Conservation (phyloP, 2,888 invertebrate species). For the Scaptomyza flava region DNA sequence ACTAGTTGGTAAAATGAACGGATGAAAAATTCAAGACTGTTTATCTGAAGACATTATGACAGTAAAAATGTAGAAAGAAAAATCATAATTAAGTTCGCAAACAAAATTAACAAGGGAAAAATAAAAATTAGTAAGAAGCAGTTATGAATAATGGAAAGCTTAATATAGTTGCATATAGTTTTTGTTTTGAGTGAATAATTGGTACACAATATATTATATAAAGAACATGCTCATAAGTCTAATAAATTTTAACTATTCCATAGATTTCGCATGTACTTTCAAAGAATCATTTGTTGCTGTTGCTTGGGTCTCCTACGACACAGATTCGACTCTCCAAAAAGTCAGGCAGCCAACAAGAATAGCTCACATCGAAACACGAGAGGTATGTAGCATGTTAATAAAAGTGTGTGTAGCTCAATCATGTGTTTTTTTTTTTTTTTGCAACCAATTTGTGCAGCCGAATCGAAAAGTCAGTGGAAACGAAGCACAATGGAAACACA, state of each 20-base stretch:
- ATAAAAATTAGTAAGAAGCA: neutral
- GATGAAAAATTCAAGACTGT: neutral
- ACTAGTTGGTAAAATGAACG: neutral
- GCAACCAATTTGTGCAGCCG: conserved; percentile 53
- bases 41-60: neutral
- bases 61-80: neutral
- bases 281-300: conserved; percentile 89
- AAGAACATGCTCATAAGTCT: no score
- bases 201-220: neutral
- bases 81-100: neutral
- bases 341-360: conserved; percentile 63
- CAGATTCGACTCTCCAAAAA: conserved; percentile 72
- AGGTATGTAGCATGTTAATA: conserved; percentile 57
- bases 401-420: conserved; percentile 1
- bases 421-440: conserved; percentile 1
- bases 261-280: conserved; percentile 89
- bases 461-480: conserved; percentile 79
- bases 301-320: conserved; percentile 76
- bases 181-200: neutral
- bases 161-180: neutral
- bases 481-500: conserved; percentile 84
- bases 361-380: conserved; percentile 65
- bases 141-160: neutral
- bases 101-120: neutral
- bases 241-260: no score